Base-by-base conservation (phyloP, 2,797 vertebrate species). In the Pseudochromis fuscus region DNA sequence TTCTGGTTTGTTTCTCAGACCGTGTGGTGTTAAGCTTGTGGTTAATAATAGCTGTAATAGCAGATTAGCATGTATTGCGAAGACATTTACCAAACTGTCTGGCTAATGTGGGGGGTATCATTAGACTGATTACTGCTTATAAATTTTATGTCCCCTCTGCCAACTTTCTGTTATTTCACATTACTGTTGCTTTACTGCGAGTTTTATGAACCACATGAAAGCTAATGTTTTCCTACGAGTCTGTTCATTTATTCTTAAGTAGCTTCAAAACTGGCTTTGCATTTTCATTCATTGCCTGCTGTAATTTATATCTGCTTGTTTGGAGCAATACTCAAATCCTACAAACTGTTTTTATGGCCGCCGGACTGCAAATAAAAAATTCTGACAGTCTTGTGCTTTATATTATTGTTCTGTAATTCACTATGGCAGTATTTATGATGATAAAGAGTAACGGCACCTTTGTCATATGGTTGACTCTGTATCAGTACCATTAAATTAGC, bases 1-100 rank as follows among this genome's bases (percentile, higher is more conserved):
- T 67, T 85, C 80, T 90, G 88, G 64, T 85, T 89, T 87, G 83
- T 84, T 71, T 90, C 86, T 87, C 69, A 55, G 67, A 65, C 64
- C 66, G 57, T 68, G 68, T 51, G 70, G 72, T 60, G 69, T 78
- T 67, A 79, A 65, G 58, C 58, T 61, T 65, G 45, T 56, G 45
- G 67, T 81, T 82, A 72, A 79, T 79, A 81, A 72, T 77, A 69
- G 51, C 80, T 75, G 28, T 80, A 85, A 84, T 63, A 44, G 65
- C 67, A 67, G 69, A 89, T 91, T 83, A 77, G 40, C 57, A 48
- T 58, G 28, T 42, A 72, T 67, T 67, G 55, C 31, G 7, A 64
- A 63, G 76, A 80, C 67, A 73, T 84, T 78, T 67, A 80, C 58
- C 65, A 85, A 88, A 79, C 78, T 49, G 35, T 42, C 25, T 59